Evolutionary conservation across 1,140 invertebrate species (phyloP).

Genomic region (honey bee (Apis mellifera)): Amel_HAv3.1 CM009944.2:3284001-3284500

Average conservation of each 20-base stretch:
- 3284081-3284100: not conserved
- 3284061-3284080: constrained; percentile 19
- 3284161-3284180: not conserved
- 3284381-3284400: no score
- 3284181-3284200: not conserved
- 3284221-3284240: constrained; percentile 14
- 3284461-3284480: no score
- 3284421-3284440: no score
- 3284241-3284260: not conserved
- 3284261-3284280: not conserved
- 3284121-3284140: not conserved
- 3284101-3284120: not conserved
- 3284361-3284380: no score
- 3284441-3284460: no score
- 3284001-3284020: constrained; percentile 19
- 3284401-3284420: no score
- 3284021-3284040: constrained; percentile 23
- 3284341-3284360: no score
- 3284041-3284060: constrained; percentile 22
- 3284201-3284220: not conserved
- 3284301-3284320: not conserved
- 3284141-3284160: not conserved
- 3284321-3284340: no score
- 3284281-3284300: not conserved
- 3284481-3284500: no score